phyloP scores from a whole-genome alignment of 2,113 vertebrate species.

The Lipophrys pholis region DNA sequence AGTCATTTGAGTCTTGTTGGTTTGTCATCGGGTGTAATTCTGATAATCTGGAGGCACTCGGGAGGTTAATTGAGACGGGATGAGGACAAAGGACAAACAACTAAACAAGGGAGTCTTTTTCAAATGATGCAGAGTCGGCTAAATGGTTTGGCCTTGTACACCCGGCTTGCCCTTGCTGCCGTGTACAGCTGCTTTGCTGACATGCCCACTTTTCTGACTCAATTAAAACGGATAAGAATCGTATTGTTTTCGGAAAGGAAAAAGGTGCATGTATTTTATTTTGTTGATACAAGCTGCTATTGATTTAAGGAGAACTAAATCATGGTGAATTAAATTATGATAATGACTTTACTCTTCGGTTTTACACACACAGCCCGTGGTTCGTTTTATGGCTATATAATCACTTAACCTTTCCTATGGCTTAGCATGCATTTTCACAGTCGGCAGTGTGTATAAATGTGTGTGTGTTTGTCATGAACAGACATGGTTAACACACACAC shows the following conservation, averaged over 20 bases:
- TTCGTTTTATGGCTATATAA: conserved; percentile 64
- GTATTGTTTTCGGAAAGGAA: conserved; percentile 40
- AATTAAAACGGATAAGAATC: conserved; percentile 55
- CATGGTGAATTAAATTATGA: conserved; percentile 65
- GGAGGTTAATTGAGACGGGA: conserved; percentile 20
- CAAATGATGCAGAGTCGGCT: conserved; percentile 30
- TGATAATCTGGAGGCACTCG: no score
- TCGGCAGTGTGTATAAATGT: conserved; percentile 38
- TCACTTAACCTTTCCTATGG: conserved; percentile 70
- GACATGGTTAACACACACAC: conserved; percentile 51
- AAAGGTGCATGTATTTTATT: conserved; percentile 26
- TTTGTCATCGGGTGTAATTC: neutral
- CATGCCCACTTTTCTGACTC: conserved; percentile 33
- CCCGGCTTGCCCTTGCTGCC: conserved; percentile 30
- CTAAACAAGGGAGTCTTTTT: conserved; percentile 25
- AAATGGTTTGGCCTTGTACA: conserved; percentile 17
- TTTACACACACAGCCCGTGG: conserved; percentile 49
- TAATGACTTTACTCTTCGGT: conserved; percentile 55
- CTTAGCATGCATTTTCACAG: conserved; percentile 62
- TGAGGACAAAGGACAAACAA: conserved; percentile 31
- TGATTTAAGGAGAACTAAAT: conserved; percentile 56
- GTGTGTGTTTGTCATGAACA: conserved; percentile 30
- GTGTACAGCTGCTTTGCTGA: conserved; percentile 29
- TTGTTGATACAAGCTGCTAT: conserved; percentile 56
- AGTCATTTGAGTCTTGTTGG: neutral